Evolutionary conservation across 2,797 vertebrate genomes (phyloP), one percentile per base, ranked within the genome.

Genomic region (Apodemus agrarius): DNA sequence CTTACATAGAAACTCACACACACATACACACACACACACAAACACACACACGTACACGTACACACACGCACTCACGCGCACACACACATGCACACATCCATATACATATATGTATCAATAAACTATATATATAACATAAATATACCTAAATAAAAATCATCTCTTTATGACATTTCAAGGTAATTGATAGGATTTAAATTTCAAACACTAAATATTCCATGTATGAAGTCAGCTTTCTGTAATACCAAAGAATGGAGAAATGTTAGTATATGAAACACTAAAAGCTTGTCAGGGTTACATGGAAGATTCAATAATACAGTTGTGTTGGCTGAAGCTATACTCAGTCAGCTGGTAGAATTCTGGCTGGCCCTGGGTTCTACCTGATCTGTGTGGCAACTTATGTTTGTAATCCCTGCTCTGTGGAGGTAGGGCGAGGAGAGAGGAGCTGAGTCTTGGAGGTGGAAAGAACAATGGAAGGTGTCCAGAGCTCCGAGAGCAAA

Each of bases 261-360:
- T 87, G 6, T n/a, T 86, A 87, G 46, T 54, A 22, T 84, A 89
- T 93, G 94, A 90, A 92, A 74, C 65, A 81, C 79, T 74, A 63
- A 24, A 67, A 81, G 75, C 43, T 37, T 94, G 52, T 95, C 22
- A 72, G 37, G 82, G 0, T 84, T 96, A 37, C 24, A 13, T 81
- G 52, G 63, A 90, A 93, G 31, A 52, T 40, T 65, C 43, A 85
- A 2, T 63, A 49, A 78, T n/a, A 21, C 82, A 40, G 13, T 61
- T 93, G 31, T 89, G 22, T n/a, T 21, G 19, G 10, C 54, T 37
- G 16, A 21, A 13, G 6, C 21, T 69, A 3, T 69, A 52, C 13
- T n/a, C 21, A 57, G 54, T 40, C 31, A 29, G 14, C 83, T 54
- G 54, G n/a, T 75, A 75, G 24, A 74, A 21, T 88, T 57, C 26